phyloP scores from a whole-genome alignment of 2,113 vertebrate species.

The Hemibagrus wyckioides region DNA sequence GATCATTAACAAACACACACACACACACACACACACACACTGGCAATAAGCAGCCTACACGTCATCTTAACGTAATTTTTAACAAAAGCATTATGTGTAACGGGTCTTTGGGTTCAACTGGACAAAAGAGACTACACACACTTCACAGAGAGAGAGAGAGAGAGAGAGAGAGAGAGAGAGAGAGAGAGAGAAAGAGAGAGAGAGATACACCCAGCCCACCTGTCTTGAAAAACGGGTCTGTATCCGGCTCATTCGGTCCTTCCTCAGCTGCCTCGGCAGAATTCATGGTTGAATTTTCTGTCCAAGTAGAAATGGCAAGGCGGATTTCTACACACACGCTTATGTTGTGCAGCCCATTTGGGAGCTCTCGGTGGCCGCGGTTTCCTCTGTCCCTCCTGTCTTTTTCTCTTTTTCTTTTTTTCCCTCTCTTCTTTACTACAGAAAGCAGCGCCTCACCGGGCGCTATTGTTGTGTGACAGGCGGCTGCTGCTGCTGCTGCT shows the following conservation, averaged over 20 bases:
- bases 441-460: conserved; percentile 52
- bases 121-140: conserved; percentile 12
- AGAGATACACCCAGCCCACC: conserved; percentile 63
- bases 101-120: conserved; percentile 7
- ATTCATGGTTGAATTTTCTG: conserved; percentile 74
- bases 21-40: conserved; percentile 15
- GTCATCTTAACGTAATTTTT: background rate
- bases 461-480: conserved; percentile 63
- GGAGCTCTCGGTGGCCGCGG: conserved; percentile 11
- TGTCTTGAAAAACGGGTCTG: conserved; percentile 87
- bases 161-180: too few relatives aligned
- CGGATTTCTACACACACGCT: conserved; percentile 3
- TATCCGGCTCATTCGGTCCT: conserved; percentile 81
- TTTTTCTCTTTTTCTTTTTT: background rate
- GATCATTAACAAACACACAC: background rate
- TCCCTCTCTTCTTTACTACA: conserved; percentile 46
- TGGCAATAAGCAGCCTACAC: background rate
- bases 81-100: conserved; percentile 13
- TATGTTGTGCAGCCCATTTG: conserved; percentile 35
- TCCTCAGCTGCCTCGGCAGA: conserved; percentile 82
- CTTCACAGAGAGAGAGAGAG: background rate
- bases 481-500: conserved; percentile 14
- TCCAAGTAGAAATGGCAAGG: conserved; percentile 2
- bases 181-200: too few relatives aligned
- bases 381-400: conserved; percentile 19